Percentiles rank a stretch among this genome's conserved stretches.
These are phyloP conservation scores for Cardiocondyla obscurior DNA, from an alignment of 1,140 invertebrate genomes.

Conservation along the genomic window DNA sequence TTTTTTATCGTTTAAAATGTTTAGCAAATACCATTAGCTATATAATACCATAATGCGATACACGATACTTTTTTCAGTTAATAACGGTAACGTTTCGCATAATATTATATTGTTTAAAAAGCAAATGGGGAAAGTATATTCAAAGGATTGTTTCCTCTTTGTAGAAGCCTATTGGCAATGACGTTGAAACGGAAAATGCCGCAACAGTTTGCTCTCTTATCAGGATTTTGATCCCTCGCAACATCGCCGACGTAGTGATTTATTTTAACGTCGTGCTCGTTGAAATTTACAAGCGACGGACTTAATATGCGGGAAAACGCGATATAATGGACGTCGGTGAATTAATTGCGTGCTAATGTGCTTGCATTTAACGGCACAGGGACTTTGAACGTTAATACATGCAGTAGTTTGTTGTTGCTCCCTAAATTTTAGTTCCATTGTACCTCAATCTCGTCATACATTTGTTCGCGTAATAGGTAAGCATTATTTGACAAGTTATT, in stretches of 20 bases:
- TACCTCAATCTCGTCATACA: background rate
- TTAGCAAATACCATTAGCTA: too few relatives aligned
- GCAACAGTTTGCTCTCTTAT: background rate
- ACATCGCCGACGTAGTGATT: background rate
- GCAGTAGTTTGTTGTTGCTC: slow-evolving; percentile 6
- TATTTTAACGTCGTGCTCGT: slow-evolving; percentile 8
- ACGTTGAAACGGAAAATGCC: background rate
- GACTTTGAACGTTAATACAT: slow-evolving; percentile 37
- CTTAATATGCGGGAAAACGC: slow-evolving; percentile 37
- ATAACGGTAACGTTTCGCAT: too few relatives aligned
- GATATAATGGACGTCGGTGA: slow-evolving; percentile 41
- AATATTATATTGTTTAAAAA: too few relatives aligned
- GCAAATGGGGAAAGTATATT: too few relatives aligned
- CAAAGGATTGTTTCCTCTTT: too few relatives aligned
- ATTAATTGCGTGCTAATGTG: slow-evolving; percentile 38
- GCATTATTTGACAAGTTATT: slow-evolving; percentile 12
- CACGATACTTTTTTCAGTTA: too few relatives aligned
- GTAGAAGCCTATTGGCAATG: background rate
- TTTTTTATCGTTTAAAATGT: too few relatives aligned
- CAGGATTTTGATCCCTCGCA: background rate
- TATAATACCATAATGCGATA: too few relatives aligned
- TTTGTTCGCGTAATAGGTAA: slow-evolving; percentile 23
- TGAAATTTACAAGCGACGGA: slow-evolving; percentile 29
- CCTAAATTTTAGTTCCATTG: slow-evolving; percentile 34
- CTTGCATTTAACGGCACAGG: slow-evolving; percentile 1